These are phyloP conservation scores for Actinernus sp. DNA, from an alignment of 92 coral and sea anemone genomes.

Conservation along the genomic window DNA sequence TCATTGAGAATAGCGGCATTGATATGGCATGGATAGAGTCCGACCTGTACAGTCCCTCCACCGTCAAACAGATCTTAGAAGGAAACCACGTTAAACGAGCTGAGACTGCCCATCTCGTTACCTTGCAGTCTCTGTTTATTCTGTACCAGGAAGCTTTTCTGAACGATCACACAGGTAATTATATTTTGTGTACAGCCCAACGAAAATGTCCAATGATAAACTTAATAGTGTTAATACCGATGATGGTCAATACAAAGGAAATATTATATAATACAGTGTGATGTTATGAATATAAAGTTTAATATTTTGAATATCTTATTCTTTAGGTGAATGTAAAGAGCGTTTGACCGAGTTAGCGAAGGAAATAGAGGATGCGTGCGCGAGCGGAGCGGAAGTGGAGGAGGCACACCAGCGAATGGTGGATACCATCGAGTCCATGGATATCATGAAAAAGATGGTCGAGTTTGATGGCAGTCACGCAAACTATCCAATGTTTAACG, in stretches of 20 bases:
- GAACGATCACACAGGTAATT: constrained; percentile 24
- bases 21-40: constrained; percentile 63
- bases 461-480: constrained; percentile 48
- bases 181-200: too few species aligned
- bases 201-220: too few species aligned
- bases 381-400: constrained; percentile 16
- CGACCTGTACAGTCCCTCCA: constrained; percentile 56
- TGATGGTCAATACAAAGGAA: too few species aligned
- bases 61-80: constrained; percentile 49
- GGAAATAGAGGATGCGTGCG: constrained; percentile 37
- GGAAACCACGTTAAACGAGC: constrained; percentile 37
- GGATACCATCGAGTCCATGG: constrained; percentile 38
- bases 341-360: constrained; percentile 30
- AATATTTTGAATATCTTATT: too few species aligned
- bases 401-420: constrained; percentile 26
- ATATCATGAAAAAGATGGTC: constrained; percentile 52
- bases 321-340: too few species aligned
- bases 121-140: constrained; percentile 50
- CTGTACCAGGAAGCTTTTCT: constrained; percentile 54
- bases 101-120: constrained; percentile 56
- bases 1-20: constrained; percentile 61
- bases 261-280: too few species aligned
- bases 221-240: too few species aligned
- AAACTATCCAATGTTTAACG: constrained; percentile 55
- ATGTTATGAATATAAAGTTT: too few species aligned